phyloP scores from a whole-genome alignment of 2,888 invertebrate genomes.

The Rhaphigaster nebulosa region DNA sequence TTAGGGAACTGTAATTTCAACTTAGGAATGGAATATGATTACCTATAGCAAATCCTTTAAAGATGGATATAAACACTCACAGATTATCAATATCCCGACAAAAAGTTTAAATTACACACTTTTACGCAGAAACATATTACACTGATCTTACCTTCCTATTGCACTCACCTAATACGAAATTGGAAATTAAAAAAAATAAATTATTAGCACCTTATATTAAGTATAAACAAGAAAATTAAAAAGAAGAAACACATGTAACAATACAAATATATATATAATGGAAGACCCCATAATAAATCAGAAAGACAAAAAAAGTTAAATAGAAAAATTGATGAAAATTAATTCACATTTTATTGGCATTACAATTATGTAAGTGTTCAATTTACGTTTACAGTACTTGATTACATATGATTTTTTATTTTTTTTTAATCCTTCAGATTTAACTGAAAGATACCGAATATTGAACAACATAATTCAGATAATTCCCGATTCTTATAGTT shows the following conservation, averaged over 20 bases:
- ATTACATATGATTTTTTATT: not conserved
- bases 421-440: not conserved
- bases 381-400: not conserved
- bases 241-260: not conserved
- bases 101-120: not conserved
- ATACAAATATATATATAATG: not conserved
- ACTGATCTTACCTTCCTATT: not conserved
- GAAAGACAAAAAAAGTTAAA: not conserved
- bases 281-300: conserved; percentile 14
- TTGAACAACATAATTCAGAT: not conserved
- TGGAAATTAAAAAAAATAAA: not conserved
- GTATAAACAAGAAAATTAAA: not conserved
- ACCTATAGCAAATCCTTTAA: not conserved
- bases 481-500: not conserved
- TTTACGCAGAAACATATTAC: not conserved
- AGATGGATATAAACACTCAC: not conserved
- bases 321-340: not conserved
- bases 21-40: not conserved
- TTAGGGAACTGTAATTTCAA: not conserved
- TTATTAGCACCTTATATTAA: not conserved
- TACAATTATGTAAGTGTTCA: not conserved
- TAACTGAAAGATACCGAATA: not conserved
- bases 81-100: not conserved
- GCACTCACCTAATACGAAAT: not conserved
- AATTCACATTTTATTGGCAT: conserved; percentile 12